Evolutionary conservation across 2,888 invertebrate genomes (phyloP).

Genomic region (Luperina testacea): DNA sequence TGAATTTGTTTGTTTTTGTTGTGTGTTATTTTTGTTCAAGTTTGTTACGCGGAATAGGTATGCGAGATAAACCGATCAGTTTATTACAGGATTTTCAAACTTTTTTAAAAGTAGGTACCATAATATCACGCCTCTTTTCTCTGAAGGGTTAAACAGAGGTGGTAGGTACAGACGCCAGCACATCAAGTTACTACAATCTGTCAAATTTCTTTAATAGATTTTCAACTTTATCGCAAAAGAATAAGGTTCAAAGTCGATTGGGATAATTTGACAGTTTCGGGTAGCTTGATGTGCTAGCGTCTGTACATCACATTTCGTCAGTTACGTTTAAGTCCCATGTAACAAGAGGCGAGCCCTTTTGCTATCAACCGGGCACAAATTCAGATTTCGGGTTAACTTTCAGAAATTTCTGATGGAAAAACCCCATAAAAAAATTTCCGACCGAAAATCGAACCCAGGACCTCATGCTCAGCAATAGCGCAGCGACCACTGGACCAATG

Average conservation of each 20-base stretch:
- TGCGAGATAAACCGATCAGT: neutral
- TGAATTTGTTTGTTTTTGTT: no score
- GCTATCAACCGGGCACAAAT: neutral
- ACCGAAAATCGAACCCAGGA: neutral
- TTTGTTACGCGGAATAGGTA: neutral
- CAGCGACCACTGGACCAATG: neutral
- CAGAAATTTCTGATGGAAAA: neutral
- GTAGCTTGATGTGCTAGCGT: no score
- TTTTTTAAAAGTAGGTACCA: neutral
- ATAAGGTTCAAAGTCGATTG: no score
- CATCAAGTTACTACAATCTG: no score
- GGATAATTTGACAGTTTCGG: no score
- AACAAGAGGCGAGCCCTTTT: neutral
- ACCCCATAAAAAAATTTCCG: neutral
- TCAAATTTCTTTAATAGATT: no score
- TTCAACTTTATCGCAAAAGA: no score
- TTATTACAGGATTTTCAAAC: neutral
- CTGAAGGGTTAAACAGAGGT: neutral
- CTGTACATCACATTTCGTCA: neutral
- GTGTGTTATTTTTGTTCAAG: no score
- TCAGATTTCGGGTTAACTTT: neutral
- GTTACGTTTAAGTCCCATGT: neutral
- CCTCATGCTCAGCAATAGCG: neutral
- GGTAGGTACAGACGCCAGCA: neutral
- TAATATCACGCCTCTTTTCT: neutral